These are phyloP conservation scores for Eonycteris spelaea DNA, from an alignment of 2,113 vertebrate genomes.

Conservation along the genomic window DNA sequence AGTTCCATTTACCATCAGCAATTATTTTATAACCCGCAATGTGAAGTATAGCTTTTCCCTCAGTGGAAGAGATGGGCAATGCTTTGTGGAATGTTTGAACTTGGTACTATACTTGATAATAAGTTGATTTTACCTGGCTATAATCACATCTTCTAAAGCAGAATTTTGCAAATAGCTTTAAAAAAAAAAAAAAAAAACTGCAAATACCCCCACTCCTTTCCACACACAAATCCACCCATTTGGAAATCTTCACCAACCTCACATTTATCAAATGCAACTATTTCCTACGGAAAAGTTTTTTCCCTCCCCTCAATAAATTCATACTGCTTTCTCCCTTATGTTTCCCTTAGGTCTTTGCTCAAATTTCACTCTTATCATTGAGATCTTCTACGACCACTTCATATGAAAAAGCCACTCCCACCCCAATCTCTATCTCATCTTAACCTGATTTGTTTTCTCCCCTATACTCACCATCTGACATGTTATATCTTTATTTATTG, in stretches of 20 bases:
- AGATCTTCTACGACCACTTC: not conserved
- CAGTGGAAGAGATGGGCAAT: not conserved
- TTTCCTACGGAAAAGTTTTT: not conserved
- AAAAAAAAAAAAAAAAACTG: not conserved
- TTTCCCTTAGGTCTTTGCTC: not conserved
- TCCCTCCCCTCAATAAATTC: not conserved
- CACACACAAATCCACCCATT: not conserved
- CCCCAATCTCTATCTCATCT: not conserved
- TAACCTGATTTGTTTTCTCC: constrained; percentile 17
- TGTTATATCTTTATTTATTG: not conserved
- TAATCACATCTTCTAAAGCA: constrained; percentile 7
- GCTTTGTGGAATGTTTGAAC: constrained; percentile 31
- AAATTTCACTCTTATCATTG: not conserved
- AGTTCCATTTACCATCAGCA: not conserved
- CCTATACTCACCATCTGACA: not conserved
- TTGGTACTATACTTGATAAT: not conserved
- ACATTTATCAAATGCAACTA: not conserved
- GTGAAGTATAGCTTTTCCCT: not conserved
- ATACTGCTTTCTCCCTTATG: not conserved
- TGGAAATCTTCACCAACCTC: not conserved
- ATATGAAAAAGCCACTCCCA: not conserved
- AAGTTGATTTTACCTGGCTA: not conserved
- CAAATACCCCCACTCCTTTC: not conserved
- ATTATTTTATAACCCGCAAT: not conserved
- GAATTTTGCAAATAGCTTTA: not conserved